phyloP scores from a whole-genome alignment of 2,113 vertebrate genomes.

The Chaetorhynchus papuensis region DNA sequence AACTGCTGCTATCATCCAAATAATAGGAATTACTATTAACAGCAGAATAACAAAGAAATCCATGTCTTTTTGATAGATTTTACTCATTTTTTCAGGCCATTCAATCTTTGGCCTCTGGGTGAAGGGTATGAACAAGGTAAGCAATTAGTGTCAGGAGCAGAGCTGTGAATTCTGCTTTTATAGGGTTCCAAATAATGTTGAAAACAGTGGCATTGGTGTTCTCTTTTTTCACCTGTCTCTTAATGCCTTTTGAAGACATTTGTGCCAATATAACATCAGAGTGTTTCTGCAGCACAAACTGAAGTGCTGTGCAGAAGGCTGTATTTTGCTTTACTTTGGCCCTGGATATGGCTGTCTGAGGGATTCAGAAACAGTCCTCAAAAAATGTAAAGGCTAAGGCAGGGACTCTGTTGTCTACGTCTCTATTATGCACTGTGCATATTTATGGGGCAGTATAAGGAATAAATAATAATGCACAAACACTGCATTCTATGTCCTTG shows the following conservation, averaged over 20 bases:
- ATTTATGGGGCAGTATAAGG: slow-evolving; percentile 12
- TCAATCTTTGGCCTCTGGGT: slow-evolving; percentile 51
- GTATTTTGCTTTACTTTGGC: slow-evolving; percentile 8
- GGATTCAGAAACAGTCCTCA: not conserved
- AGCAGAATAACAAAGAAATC: slow-evolving; percentile 16
- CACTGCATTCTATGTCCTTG: not conserved
- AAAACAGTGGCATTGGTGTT: not conserved
- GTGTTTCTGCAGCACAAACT: not conserved
- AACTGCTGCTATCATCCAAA: not conserved
- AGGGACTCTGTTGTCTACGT: not conserved
- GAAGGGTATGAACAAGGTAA: slow-evolving; percentile 25
- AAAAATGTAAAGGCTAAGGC: not conserved
- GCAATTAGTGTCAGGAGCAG: slow-evolving; percentile 40
- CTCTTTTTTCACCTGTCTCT: slow-evolving; percentile 7
- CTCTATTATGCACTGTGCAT: not conserved
- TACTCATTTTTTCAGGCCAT: slow-evolving; percentile 31
- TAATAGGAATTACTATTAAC: slow-evolving; percentile 17
- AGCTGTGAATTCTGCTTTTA: slow-evolving; percentile 28
- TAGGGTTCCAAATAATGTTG: not conserved
- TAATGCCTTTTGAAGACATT: not conserved
- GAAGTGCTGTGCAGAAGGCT: not conserved
- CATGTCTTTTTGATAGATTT: slow-evolving; percentile 34
- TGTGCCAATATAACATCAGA: slow-evolving; percentile 1
- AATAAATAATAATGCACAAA: slow-evolving; percentile 37
- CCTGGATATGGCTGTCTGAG: not conserved